Base-by-base conservation (phyloP, 2,797 vertebrate genomes). In the Catostomus latipinnis region DNA sequence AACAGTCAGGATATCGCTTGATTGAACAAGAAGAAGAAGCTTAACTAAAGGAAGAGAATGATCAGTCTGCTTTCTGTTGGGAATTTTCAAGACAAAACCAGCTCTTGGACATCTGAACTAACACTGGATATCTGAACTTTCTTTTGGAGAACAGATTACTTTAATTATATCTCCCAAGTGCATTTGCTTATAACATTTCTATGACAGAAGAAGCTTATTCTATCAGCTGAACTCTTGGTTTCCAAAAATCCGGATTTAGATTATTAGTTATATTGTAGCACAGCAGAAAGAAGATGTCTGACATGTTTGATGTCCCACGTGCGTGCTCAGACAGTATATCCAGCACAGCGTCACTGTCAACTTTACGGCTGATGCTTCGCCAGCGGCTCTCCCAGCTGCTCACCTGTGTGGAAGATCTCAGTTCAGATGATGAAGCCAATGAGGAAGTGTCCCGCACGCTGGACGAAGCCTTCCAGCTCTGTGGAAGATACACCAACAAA, bases 381-480 rank as follows among this genome's bases (percentile, higher is more conserved):
- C 96, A 96, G 74, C 93, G 90, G 3, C 72, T 95, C 81, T 87
- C 93, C 6, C 93, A 94, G 85, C 93, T 95, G 1, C 89, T 94
- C 79, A 93, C 91, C 65, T 95, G 93, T n/a, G 86, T 95, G 49
- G 94, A 96, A 80, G 92, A 96, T 90, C 90, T 95, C 88, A 93
- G 91, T 86, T 95, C 94, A 0, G 93, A 94, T 0, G 93, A 94
- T 0, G 95, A 96, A 75, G 88, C 93, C 58, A 90, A 92, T 0
- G 90, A 95, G 1, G 93, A 96, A 74, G 92, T 96, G 83, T 95
- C 94, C 5, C 94, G 92, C 34, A 93, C 93, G 0, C 90, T 96
- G 83, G 95, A 96, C 7, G 93, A 96, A 83, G 95, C 93, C 3
- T 95, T 96, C 82, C 89, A 93, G 57, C 91, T 95, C 79, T 95